Evolutionary conservation across 2,113 vertebrate genomes (phyloP).

Genomic region (Nesogale talazaci): DNA sequence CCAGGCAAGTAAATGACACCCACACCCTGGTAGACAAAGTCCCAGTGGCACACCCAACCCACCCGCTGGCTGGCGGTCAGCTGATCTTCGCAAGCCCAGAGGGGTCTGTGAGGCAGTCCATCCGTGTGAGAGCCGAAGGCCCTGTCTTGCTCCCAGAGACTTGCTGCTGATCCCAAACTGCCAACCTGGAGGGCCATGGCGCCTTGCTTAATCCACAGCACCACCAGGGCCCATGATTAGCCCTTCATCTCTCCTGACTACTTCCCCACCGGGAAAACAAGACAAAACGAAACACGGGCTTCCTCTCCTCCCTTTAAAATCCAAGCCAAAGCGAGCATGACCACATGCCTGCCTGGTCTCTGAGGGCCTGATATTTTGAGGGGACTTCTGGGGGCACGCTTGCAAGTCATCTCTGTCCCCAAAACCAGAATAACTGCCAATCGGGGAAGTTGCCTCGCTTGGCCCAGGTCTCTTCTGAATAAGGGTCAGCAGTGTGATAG

Average conservation of each 20-base stretch:
- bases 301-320: not conserved
- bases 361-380: not conserved
- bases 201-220: no score
- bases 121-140: no score
- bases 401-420: not conserved
- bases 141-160: no score
- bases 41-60: no score
- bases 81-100: no score
- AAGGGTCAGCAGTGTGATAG: rapidly evolving
- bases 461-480: not conserved
- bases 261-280: not conserved
- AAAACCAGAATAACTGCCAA: not conserved
- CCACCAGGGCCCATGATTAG: no score
- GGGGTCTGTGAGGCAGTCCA: no score
- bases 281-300: rapidly evolving
- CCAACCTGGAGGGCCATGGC: no score
- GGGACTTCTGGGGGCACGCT: not conserved
- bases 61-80: no score
- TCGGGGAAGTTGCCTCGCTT: not conserved
- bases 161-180: no score
- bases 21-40: no score
- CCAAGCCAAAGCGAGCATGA: not conserved
- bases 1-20: no score
- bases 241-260: not conserved
- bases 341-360: not conserved